Base-by-base conservation (phyloP, 2,797 vertebrate genomes). In the Ptychobarbus kaznakovi region DNA sequence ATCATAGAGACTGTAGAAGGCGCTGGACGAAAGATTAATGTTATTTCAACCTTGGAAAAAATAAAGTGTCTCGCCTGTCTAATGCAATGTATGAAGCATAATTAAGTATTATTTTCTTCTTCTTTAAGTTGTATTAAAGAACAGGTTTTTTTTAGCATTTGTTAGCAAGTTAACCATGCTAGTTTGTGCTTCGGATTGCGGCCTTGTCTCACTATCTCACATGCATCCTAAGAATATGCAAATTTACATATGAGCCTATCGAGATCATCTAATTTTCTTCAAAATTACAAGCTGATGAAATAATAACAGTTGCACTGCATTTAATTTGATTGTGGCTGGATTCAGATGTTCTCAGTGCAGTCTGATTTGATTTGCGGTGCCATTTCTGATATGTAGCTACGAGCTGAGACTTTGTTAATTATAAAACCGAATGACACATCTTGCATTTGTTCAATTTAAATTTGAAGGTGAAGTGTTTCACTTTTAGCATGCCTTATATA, bases 11-110 rank as follows among this genome's bases (percentile, higher is more conserved):
- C 25, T 51, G 32, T 49, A 9, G 32, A 68, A n/a, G 44, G 78
- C 11, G 63, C 44, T 80, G 42, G 78, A 42, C 10, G 16, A 84
- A 84, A 84, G 74, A 68, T 84, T 56, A 28, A 76, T 66, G 22
- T 22, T 46, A 66, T 40, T n/a, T 75, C 28, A 76, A 44, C 51
- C 72, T 40, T 53, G 9, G 28, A 61, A 66, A 83, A 18, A 51
- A 49, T 28, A 42, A 51, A n/a, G 22, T 11, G 56, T n/a, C 51
- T 25, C 1, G 32, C 20, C 13, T 32, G 6, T 49, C 61, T 68
- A 51, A 66, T 51, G 28, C 20, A 40, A 66, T n/a, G 15, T 44
- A 58, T 56, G 9, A 75, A 51, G 18, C 15, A 51, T 73, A 20
- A 28, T 49, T 49, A 18, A 46, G 13, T 25, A 44, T 25, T 25